Base-by-base conservation (phyloP, 2,888 invertebrate genomes). In the Onchidella celtica region DNA sequence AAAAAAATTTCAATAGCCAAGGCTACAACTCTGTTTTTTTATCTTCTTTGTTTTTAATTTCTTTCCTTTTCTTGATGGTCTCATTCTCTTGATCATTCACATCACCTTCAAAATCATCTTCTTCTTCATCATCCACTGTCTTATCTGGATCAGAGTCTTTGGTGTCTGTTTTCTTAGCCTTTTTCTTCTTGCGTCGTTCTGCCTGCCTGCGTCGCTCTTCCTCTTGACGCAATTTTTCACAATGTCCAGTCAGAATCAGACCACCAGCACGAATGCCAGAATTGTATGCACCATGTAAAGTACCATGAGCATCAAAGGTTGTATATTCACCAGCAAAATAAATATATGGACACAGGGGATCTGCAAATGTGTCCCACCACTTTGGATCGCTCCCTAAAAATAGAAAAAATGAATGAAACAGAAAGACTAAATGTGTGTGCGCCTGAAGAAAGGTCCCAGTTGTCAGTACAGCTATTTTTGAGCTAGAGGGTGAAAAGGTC, bases 301-400 rank as follows among this genome's bases (percentile, higher is more conserved):
- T 86, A 24, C 88, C 89, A 40, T 88, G 83, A 68, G 86, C 85
- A 2, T 85, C 83, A 9, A 83, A 82, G 21, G 79, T 47, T n/a
- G 89, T 88, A 79, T 90, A 85, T 27, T 89, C 88, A 0, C 90
- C 90, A 34, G 89, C 90, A 85, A 91, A 89, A 81, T 88, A 90
- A 21, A 91, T 84, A 73, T 87, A 83, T 1, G 90, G 90, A 74
- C 90, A 91, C 14, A 88, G 77, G 0, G 90, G 90, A 61, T 84
- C 57, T 0, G 86, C 72, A 21, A 90, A 81, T 0, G 80, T 83
- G 63, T 88, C 83, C 88, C 87, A 89, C 21, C 88, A 29, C 0
- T 79, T 72, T 11, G 82, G 78, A 69, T 59, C 55, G 65, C 73
- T 75, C 0, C 81, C 81, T 75, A 61, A 29, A 40, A 21, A 27